These are phyloP conservation scores for Oopsacas minuta DNA, from an alignment of 37 sponge, comb jelly and placozoan species.

Conservation along the genomic window DNA sequence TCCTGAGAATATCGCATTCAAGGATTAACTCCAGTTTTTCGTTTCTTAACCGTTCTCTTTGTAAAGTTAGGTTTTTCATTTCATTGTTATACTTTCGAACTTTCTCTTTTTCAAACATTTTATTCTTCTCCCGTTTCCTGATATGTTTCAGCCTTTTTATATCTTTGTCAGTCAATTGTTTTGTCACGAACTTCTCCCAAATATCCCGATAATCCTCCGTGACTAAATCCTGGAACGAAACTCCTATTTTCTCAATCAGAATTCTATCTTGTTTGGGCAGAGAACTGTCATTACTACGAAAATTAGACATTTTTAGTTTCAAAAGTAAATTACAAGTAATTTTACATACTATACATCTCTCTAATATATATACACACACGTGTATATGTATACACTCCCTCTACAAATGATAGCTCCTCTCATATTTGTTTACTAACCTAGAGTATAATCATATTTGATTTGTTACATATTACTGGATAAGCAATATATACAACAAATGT, in stretches of 20 bases:
- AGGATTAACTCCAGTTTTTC: background rate
- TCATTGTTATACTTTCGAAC: background rate
- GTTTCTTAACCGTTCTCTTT: background rate
- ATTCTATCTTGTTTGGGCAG: background rate
- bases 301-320: too few relatives aligned
- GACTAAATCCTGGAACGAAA: background rate
- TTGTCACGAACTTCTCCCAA: background rate
- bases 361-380: too few relatives aligned
- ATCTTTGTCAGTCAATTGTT: background rate
- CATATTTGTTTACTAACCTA: too few relatives aligned
- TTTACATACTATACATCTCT: too few relatives aligned
- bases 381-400: too few relatives aligned
- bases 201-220: background rate
- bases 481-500: too few relatives aligned
- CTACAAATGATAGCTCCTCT: too few relatives aligned
- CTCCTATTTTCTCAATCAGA: background rate
- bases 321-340: too few relatives aligned
- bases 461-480: too few relatives aligned
- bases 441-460: too few relatives aligned
- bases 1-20: background rate
- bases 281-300: too few relatives aligned
- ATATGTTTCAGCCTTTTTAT: background rate
- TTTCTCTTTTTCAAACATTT: background rate
- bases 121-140: conserved; percentile 10
- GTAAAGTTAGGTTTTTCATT: background rate